Percentiles rank a stretch among this genome's conserved stretches.
Evolutionary conservation across 2,797 vertebrate genomes (phyloP).

Genomic region (Sebastes miniatus): DNA sequence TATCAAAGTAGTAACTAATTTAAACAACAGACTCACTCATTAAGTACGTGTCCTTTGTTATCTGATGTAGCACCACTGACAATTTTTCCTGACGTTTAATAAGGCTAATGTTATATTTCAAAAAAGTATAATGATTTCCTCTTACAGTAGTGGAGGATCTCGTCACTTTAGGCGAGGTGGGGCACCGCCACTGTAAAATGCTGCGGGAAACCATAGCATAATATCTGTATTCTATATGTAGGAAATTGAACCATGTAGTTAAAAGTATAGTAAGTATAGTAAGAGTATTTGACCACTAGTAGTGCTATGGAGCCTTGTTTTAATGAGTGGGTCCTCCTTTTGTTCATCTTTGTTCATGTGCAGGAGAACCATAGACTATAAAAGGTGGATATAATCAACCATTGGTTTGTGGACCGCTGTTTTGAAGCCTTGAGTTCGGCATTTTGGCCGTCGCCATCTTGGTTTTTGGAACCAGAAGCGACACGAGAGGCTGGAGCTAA

Average conservation of each 20-base stretch:
- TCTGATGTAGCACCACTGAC: too few relatives aligned
- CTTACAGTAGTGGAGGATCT: background rate
- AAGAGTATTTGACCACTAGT: background rate
- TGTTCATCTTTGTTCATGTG: background rate
- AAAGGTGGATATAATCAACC: too few relatives aligned
- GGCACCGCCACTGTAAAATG: background rate
- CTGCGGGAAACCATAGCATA: background rate
- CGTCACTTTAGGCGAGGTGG: background rate
- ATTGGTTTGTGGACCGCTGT: too few relatives aligned
- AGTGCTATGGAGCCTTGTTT: background rate
- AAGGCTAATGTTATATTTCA: background rate
- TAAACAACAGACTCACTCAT: background rate
- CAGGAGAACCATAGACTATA: too few relatives aligned
- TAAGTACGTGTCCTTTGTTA: too few relatives aligned
- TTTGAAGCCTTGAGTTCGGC: too few relatives aligned
- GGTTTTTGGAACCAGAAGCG: too few relatives aligned
- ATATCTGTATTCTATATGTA: background rate
- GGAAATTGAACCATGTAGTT: background rate
- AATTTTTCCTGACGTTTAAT: background rate
- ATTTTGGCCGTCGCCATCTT: too few relatives aligned
- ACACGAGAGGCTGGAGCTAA: too few relatives aligned
- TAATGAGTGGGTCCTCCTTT: background rate
- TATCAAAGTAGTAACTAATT: background rate
- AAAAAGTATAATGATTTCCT: background rate
- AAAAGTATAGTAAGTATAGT: too few relatives aligned